phyloP scores from a whole-genome alignment of 2,113 vertebrate genomes.

The Sturnira hondurensis region DNA sequence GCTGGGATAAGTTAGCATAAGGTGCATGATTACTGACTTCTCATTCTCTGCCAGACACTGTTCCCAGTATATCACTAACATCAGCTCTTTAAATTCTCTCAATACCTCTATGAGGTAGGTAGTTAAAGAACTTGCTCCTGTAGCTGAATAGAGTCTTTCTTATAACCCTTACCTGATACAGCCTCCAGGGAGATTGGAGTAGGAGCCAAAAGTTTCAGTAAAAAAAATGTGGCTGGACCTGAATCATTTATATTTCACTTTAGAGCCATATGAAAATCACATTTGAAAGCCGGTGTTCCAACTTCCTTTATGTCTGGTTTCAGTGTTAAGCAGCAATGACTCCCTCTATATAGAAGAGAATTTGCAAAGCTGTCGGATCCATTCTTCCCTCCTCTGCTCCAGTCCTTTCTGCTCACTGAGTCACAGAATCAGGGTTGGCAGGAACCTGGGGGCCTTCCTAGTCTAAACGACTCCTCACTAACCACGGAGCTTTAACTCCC shows the following conservation, averaged over 20 bases:
- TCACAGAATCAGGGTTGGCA: constrained; percentile 38
- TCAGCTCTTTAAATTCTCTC: not conserved
- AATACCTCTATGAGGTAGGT: not conserved
- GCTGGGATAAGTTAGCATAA: not conserved
- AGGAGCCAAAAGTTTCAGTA: not conserved
- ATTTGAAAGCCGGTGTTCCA: constrained; percentile 4
- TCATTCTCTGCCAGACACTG: not conserved
- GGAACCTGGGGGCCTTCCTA: not conserved
- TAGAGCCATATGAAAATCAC: constrained; percentile 2
- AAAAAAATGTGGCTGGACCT: not conserved
- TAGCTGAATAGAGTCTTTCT: not conserved
- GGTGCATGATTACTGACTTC: not conserved
- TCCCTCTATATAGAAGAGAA: not conserved
- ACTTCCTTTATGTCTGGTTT: constrained; percentile 3
- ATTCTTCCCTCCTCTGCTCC: not conserved
- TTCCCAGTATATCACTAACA: not conserved
- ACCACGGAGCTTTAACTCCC: not conserved
- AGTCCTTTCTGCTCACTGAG: constrained; percentile 46
- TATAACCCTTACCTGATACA: not conserved
- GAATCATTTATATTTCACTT: not conserved
- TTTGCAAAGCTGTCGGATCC: constrained; percentile 11
- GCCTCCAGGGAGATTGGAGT: not conserved
- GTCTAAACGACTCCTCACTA: not conserved
- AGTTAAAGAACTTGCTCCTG: not conserved
- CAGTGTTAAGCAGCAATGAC: not conserved